A percentile compares a stretch with the other conserved stretches of the same genome.
Evolutionary conservation across 2,888 invertebrate genomes (phyloP).

Genomic region (Heliconius ismenius): DNA sequence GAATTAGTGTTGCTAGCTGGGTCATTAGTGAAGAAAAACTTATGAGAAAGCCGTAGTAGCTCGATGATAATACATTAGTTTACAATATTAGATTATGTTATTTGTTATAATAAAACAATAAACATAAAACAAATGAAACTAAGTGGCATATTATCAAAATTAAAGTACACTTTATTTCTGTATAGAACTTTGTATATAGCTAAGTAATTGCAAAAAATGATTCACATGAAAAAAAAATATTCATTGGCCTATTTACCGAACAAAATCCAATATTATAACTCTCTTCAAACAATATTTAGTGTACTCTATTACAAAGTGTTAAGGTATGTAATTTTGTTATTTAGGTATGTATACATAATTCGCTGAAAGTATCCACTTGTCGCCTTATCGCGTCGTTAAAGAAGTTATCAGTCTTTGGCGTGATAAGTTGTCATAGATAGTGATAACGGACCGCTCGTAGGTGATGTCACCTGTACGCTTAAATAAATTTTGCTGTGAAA

Average conservation of each 20-base stretch:
- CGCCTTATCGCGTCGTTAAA: constrained; percentile 46
- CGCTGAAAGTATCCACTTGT: constrained; percentile 46
- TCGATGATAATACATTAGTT: constrained; percentile 3
- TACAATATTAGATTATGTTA: neutral
- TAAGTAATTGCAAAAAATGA: neutral
- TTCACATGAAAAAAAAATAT: constrained; percentile 6
- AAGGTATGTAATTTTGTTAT: constrained; percentile 23
- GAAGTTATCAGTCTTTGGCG: constrained; percentile 47
- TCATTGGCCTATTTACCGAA: constrained; percentile 17
- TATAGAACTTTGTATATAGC: neutral
- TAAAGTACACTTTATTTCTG: neutral
- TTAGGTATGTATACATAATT: constrained; percentile 27
- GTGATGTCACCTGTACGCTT: constrained; percentile 40
- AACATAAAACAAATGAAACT: neutral
- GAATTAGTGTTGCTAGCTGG: constrained; percentile 24
- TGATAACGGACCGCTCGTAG: constrained; percentile 42
- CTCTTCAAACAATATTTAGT: neutral
- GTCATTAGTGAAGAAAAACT: constrained; percentile 24
- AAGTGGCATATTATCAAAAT: too few relatives aligned
- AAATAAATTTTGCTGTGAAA: constrained; percentile 12
- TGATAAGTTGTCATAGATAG: constrained; percentile 47
- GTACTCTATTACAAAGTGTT: neutral
- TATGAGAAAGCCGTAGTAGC: constrained; percentile 12
- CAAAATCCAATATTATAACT: constrained; percentile 12
- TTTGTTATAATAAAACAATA: neutral